Percentiles rank a stretch among this genome's conserved stretches.
phyloP scores from a whole-genome alignment of 2,113 vertebrate genomes.

The Cyanistes caeruleus region DNA sequence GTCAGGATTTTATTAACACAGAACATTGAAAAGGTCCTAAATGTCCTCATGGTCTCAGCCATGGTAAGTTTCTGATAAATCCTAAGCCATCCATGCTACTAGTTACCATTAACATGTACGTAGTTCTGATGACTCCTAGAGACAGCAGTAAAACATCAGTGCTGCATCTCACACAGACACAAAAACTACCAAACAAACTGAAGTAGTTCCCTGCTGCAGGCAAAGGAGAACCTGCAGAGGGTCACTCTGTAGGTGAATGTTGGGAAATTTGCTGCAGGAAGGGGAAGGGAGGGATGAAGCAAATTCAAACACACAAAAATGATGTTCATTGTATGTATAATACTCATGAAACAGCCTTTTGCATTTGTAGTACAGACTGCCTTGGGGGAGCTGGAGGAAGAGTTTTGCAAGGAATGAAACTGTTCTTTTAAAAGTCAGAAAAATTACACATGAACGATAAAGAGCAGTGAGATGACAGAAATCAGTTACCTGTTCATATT shows the following conservation, averaged over 20 bases:
- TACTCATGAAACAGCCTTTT: background rate
- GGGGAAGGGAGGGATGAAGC: background rate
- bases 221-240: background rate
- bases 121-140: background rate
- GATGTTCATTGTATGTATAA: background rate
- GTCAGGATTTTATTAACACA: background rate
- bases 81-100: background rate
- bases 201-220: background rate
- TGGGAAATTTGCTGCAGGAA: background rate
- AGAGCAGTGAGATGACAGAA: background rate
- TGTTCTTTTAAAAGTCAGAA: background rate
- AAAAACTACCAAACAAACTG: background rate
- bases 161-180: background rate
- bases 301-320: background rate
- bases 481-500: background rate
- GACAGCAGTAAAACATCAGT: background rate
- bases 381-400: background rate
- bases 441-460: background rate
- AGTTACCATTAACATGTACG: rapidly evolving
- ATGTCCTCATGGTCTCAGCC: background rate
- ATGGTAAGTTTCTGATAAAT: background rate
- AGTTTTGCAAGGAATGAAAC: background rate
- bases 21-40: background rate
- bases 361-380: background rate
- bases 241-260: background rate